Percentiles rank a stretch among this genome's conserved stretches.
phyloP scores from a whole-genome alignment of 2,797 vertebrate species.

The Lindbergichthys nudifrons region DNA sequence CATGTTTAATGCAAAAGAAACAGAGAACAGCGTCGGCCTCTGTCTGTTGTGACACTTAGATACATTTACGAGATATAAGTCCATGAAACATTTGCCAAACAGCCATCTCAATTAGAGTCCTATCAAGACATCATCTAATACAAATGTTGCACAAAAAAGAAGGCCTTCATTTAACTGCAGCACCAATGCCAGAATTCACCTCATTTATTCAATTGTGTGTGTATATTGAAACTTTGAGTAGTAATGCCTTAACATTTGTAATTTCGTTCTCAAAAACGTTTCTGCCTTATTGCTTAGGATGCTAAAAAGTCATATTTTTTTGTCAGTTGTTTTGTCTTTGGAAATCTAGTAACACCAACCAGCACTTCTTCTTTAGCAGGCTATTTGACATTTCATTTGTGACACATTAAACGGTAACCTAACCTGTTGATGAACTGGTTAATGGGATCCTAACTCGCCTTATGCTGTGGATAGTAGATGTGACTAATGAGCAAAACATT shows the following conservation, averaged over 20 bases:
- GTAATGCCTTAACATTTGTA: conserved; percentile 1
- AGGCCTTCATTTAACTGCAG: neutral
- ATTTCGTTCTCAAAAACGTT: neutral
- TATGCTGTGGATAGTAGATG: neutral
- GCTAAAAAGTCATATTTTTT: neutral
- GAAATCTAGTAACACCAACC: neutral
- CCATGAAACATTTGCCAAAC: too few relatives aligned
- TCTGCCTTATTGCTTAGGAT: neutral
- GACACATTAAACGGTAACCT: neutral
- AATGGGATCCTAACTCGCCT: too few relatives aligned
- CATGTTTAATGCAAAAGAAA: neutral
- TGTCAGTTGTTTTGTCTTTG: too few relatives aligned
- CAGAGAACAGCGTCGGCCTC: neutral
- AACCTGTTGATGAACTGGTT: neutral
- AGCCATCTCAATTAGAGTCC: neutral
- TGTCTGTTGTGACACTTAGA: neutral
- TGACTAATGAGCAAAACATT: neutral
- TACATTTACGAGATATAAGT: neutral
- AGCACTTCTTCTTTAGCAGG: too few relatives aligned
- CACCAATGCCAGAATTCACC: neutral
- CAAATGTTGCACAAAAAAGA: neutral
- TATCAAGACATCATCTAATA: neutral
- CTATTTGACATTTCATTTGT: neutral
- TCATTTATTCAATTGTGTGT: neutral
- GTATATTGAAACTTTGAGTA: neutral